Conservation (phyloP, 2,113 vertebrate species). For the Empidonax traillii region DNA sequence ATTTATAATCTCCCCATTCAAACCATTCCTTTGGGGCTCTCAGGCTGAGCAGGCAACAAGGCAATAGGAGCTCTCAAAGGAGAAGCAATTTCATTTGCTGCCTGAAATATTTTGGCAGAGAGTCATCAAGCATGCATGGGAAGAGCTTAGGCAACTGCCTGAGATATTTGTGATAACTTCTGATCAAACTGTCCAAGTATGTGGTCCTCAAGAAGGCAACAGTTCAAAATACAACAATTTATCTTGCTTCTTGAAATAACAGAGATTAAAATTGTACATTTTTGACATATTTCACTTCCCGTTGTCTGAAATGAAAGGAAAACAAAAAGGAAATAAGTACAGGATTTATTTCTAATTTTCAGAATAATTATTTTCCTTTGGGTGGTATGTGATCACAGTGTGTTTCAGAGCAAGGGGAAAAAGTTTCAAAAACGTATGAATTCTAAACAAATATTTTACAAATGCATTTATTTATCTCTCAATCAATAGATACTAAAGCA, state of each 20-base stretch:
- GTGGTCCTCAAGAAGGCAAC: not conserved
- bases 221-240: not conserved
- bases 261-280: not conserved
- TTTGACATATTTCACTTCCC: not conserved
- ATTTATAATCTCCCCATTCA: conserved; percentile 34
- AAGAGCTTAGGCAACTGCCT: not conserved
- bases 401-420: not conserved
- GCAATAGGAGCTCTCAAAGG: not conserved
- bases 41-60: not conserved
- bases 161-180: not conserved
- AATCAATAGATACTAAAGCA: not conserved
- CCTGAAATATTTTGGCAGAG: conserved; percentile 33
- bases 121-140: not conserved
- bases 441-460: not conserved
- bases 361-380: not conserved
- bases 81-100: not conserved
- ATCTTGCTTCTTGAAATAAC: not conserved
- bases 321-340: not conserved
- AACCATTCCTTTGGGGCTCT: not conserved
- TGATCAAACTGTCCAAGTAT: not conserved
- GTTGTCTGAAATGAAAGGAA: not conserved
- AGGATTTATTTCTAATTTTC: not conserved
- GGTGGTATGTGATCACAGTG: not conserved
- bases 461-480: not conserved
- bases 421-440: not conserved